phyloP scores from a whole-genome alignment of 2,888 invertebrate species.

The Drosophila affinis region DNA sequence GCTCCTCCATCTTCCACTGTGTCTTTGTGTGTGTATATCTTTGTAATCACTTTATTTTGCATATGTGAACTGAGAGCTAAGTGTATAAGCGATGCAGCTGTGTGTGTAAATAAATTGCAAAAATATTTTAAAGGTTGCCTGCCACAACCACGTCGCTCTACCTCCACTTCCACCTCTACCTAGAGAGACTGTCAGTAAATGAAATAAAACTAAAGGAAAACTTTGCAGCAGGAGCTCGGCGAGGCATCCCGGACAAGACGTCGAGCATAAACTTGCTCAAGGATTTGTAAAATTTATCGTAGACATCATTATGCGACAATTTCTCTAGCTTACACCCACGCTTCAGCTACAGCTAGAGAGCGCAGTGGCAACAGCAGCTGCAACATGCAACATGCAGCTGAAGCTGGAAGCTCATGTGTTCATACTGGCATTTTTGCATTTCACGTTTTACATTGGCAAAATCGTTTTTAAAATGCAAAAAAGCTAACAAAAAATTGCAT shows the following conservation, averaged over 20 bases:
- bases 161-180: slow-evolving; percentile 27
- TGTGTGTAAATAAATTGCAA: slow-evolving; percentile 69
- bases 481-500: slow-evolving; percentile 11
- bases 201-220: slow-evolving; percentile 59
- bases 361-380: slow-evolving; percentile 55
- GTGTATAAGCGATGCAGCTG: slow-evolving; percentile 49
- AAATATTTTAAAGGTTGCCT: slow-evolving; percentile 79
- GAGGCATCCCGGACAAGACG: slow-evolving; percentile 22
- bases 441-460: slow-evolving; percentile 70
- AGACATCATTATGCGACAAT: slow-evolving; percentile 76
- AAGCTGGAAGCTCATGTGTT: slow-evolving; percentile 30
- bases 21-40: slow-evolving; percentile 34
- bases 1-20: slow-evolving; percentile 12
- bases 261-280: slow-evolving; percentile 52
- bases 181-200: slow-evolving; percentile 43
- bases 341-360: slow-evolving; percentile 14
- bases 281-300: slow-evolving; percentile 77
- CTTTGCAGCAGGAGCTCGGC: background rate
- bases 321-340: slow-evolving; percentile 48
- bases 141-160: slow-evolving; percentile 56
- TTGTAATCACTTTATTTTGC: slow-evolving; percentile 77
- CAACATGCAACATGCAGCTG: slow-evolving; percentile 50
- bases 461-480: slow-evolving; percentile 63
- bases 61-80: slow-evolving; percentile 67
- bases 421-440: slow-evolving; percentile 60